Base-by-base conservation (phyloP, 2,888 invertebrate species). In the Apotomis capreana region DNA sequence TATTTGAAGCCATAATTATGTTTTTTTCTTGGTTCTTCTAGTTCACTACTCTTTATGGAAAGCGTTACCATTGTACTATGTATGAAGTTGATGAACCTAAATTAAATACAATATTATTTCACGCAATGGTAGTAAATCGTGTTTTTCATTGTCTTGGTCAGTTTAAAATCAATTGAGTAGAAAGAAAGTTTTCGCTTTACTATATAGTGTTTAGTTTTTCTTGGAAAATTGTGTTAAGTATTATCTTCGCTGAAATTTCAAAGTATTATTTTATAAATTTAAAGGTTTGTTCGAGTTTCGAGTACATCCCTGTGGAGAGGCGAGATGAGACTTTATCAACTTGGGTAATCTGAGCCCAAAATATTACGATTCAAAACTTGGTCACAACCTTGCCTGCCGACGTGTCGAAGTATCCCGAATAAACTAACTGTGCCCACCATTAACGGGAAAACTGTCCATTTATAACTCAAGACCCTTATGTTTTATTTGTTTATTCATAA, bases 321-420 rank as follows among this genome's bases (percentile, higher is more conserved):
- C 90, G 92, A 92, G 92, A 92, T 91, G 91, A 89, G 85, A 83
- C 87, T 86, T 89, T 93, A 93, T 93, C 93, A 82, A 85, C 79
- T 79, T 77, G 81, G 86, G 93, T 93, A 93, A 94, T 94, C 94
- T 92, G 90, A 92, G 84, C 89, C 90, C 91, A 89, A 93, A 93
- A 92, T 93, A 93, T 93, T 93, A 93, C 91, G 90, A 92, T 90
- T 91, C 90, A 90, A 90, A 92, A 92, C 90, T 92, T 92, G 91
- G 92, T 89, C 90, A 91, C 89, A 89, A 88, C 87, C 89, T 90
- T 89, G 89, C 83, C 79, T 80, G 78, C 75, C 78, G 77, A 75
- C 78, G 76, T 81, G 81, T 82, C 80, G 81, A 81, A 81, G 81
- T 83, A 84, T 87, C 87, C 87, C 87, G 85, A 87, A 88, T 87